Evolutionary conservation across 2,797 vertebrate species (phyloP), one percentile per base, ranked within the genome.

Genomic region (Molossus alvarezi): DNA sequence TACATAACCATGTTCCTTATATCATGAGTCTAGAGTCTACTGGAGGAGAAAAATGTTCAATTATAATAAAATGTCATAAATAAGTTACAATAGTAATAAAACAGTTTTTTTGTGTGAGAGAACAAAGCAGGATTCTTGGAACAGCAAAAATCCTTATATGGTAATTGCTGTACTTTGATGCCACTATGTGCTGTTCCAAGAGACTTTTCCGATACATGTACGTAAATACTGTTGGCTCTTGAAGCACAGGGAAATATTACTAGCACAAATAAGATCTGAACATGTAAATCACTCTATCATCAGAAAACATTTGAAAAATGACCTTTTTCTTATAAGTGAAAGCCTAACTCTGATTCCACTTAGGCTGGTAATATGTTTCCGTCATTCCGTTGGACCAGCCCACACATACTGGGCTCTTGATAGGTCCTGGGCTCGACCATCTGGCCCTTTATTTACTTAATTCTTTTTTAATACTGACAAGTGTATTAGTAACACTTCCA

Each of bases 371-470:
- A 97, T 5, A 58, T 55, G 23, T 76, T 97, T 85, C 90, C 96
- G 76, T 90, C 86, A 93, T 83, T 92, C 71, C 67, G 10, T 21
- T 17, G 51, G 67, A 88, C 55, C 69, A 97, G 91, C 80, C 94
- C 84, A 90, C 64, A 84, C 8, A 85, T 72, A 95, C 51, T 82
- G 65, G 92, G 82, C 76, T 96, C 91, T 96, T 96, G 71, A 82
- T 67, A 90, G 53, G 73, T 81, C 94, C 96, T 96, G 81, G 41
- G 91, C 91, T 94, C 64, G 6, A 55, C 95, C 93, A 86, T 89
- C 92, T 97, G 85, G 21, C n/a, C 17, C 67, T 97, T 96, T 93
- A 94, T 95, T 97, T 81, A 69, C 91, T 96, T 88, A 80, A 92
- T 85, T 72, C 92, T 94, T 92, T 94, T 96, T 60, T 71, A 90